Conservation (phyloP, 1,140 invertebrate species). For the Diorhabda sublineata region DNA sequence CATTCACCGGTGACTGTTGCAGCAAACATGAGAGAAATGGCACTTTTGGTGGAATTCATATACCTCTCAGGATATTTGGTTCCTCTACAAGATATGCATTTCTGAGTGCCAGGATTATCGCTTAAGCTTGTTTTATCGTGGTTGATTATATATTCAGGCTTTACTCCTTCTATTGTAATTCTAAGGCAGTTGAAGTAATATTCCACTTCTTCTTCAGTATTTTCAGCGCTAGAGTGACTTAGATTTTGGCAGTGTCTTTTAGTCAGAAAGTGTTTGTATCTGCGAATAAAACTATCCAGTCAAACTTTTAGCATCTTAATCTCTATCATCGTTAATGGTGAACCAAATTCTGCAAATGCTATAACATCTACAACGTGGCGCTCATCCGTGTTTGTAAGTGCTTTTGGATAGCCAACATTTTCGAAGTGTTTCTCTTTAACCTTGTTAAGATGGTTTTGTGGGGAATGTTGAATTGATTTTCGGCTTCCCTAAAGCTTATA, state of each 20-base stretch:
- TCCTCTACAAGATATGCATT: neutral
- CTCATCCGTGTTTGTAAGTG: constrained; percentile 3
- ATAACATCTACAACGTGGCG: constrained; percentile 8
- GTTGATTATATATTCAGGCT: neutral
- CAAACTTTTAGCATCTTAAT: too few relatives aligned
- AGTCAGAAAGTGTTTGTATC: too few relatives aligned
- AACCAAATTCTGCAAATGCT: constrained; percentile 10
- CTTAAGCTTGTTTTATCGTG: neutral
- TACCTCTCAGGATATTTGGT: neutral
- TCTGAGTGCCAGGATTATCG: neutral
- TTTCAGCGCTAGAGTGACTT: neutral
- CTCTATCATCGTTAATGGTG: neutral
- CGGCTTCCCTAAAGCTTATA: neutral
- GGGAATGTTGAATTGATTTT: too few relatives aligned
- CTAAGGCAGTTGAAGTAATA: neutral
- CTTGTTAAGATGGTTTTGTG: neutral
- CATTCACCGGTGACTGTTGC: too few relatives aligned
- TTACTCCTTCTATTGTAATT: neutral
- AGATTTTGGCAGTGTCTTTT: neutral
- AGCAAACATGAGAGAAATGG: neutral
- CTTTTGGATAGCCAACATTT: neutral
- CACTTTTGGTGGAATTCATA: neutral
- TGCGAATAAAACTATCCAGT: too few relatives aligned
- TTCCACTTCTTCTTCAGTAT: neutral
- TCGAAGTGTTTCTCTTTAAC: neutral